Evolutionary conservation across 2,888 invertebrate genomes (phyloP).

Genomic region (Amorpha juglandis): DNA sequence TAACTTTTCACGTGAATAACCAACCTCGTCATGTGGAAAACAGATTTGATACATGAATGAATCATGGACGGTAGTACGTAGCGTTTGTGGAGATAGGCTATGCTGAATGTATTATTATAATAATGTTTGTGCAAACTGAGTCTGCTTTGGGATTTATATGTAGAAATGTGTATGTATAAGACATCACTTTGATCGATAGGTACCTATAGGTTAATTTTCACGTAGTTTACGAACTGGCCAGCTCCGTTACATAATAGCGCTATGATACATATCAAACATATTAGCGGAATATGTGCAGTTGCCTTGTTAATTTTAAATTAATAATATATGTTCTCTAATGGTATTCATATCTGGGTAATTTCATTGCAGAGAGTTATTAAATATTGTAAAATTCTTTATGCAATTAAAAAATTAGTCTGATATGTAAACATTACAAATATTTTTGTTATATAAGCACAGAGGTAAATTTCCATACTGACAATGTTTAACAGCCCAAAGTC

Average conservation of each 20-base stretch:
- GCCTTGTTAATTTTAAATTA: not conserved
- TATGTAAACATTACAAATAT: not conserved
- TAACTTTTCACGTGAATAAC: constrained; percentile 9
- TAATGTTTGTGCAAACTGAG: constrained; percentile 18
- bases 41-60: constrained; percentile 22
- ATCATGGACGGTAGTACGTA: constrained; percentile 14
- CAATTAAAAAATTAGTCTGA: not conserved
- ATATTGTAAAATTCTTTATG: not conserved
- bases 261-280: constrained; percentile 6
- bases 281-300: not conserved
- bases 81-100: constrained; percentile 11
- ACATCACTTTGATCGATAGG: constrained; percentile 5
- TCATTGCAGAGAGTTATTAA: not conserved
- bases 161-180: constrained; percentile 2
- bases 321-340: too few relatives aligned
- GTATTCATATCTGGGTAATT: not conserved
- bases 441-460: not conserved
- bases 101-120: not conserved
- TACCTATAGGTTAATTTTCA: not conserved
- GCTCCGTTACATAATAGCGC: constrained; percentile 12
- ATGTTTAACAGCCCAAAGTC: not conserved
- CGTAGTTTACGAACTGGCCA: not conserved
- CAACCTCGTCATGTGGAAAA: constrained; percentile 16
- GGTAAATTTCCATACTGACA: not conserved
- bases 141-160: constrained; percentile 6